Evolutionary conservation across 2,113 vertebrate species (phyloP).

Genomic region (Nothoprocta pentlandii): DNA sequence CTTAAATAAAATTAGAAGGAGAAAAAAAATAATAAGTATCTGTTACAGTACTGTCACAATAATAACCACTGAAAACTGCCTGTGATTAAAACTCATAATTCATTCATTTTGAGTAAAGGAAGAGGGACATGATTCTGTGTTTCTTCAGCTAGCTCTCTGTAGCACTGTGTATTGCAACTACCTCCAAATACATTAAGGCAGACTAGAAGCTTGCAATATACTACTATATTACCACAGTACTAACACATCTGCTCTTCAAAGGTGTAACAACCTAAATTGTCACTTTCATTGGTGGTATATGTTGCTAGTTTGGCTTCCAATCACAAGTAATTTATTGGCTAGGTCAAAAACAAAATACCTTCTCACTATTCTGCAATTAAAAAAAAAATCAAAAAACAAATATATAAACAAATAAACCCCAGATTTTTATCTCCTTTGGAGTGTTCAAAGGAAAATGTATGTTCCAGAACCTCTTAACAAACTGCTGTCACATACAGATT

Average conservation of each 20-base stretch:
- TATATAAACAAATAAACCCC: too few species aligned
- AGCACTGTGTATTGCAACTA: not conserved
- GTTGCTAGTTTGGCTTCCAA: not conserved
- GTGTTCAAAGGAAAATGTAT: not conserved
- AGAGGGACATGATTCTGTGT: not conserved
- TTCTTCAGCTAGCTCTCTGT: not conserved
- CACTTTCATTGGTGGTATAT: not conserved
- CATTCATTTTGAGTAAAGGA: not conserved
- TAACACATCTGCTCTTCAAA: not conserved
- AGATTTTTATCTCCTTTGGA: not conserved
- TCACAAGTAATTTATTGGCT: not conserved
- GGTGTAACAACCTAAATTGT: not conserved
- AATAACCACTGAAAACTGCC: not conserved
- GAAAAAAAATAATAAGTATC: not conserved
- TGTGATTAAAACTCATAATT: not conserved
- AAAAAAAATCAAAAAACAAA: not conserved
- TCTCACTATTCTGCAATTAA: not conserved
- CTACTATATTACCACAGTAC: not conserved
- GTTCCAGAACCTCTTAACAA: not conserved
- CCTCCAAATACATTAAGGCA: not conserved
- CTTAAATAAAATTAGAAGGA: not conserved
- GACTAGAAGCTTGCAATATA: not conserved
- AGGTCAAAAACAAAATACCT: not conserved
- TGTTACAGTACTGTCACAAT: not conserved
- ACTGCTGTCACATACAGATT: not conserved